These are phyloP conservation scores for Bruchidius siliquastri DNA, from an alignment of 2,888 invertebrate species.

Conservation along the genomic window DNA sequence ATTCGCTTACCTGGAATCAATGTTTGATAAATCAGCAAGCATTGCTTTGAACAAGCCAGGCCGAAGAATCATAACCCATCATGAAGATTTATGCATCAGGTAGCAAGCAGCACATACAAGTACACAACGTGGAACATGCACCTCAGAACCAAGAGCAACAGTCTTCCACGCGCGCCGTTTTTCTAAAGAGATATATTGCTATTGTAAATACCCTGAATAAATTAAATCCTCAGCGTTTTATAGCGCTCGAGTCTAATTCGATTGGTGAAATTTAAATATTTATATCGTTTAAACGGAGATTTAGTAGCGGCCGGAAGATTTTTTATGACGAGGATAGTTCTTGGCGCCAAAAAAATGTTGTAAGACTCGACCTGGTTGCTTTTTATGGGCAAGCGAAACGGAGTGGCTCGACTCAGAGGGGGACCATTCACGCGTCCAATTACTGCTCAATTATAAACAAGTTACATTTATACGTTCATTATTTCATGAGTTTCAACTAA, in stretches of 20 bases:
- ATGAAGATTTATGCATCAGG: constrained; percentile 22
- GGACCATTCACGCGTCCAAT: not conserved
- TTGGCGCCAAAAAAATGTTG: constrained; percentile 13
- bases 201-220: constrained; percentile 15
- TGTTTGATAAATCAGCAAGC: not conserved
- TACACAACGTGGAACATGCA: constrained; percentile 24
- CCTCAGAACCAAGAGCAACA: constrained; percentile 20
- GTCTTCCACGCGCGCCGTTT: constrained; percentile 15
- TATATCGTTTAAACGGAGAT: constrained; percentile 30
- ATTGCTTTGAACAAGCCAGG: not conserved
- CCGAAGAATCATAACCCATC: not conserved
- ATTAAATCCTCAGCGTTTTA: constrained; percentile 28
- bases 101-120: constrained; percentile 16
- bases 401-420: not conserved
- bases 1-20: not conserved
- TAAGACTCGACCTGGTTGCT: constrained; percentile 8
- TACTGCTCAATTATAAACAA: not conserved
- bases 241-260: constrained; percentile 27
- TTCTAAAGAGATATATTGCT: constrained; percentile 14
- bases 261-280: constrained; percentile 32
- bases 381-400: constrained; percentile 13
- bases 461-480: not conserved
- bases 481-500: not conserved
- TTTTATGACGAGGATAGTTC: constrained; percentile 37
- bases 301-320: constrained; percentile 23